phyloP scores from a whole-genome alignment of 2,113 vertebrate genomes.

The Bubo bubo region DNA sequence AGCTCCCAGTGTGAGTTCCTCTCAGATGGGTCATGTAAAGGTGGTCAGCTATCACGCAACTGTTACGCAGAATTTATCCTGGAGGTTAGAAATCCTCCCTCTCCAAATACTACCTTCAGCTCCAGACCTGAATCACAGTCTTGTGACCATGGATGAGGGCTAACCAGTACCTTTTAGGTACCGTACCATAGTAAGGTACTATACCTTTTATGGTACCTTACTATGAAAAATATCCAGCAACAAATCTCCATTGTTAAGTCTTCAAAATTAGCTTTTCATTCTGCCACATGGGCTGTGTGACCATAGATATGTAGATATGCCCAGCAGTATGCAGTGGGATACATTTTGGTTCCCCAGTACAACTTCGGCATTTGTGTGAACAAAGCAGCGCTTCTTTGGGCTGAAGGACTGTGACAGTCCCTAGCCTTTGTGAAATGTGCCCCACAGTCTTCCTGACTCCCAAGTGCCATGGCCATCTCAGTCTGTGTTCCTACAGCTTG shows the following conservation, averaged over 20 bases:
- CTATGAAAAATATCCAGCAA: not conserved
- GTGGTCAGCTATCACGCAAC: not conserved
- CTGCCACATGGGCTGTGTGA: not conserved
- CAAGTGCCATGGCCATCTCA: not conserved
- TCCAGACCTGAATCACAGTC: not conserved
- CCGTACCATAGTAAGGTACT: too few relatives aligned
- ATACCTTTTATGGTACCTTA: not conserved
- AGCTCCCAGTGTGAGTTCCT: not conserved
- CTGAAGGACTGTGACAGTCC: not conserved
- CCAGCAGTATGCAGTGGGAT: not conserved
- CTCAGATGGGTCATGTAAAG: not conserved
- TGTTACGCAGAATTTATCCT: not conserved
- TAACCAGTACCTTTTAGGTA: not conserved
- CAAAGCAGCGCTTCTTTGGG: not conserved
- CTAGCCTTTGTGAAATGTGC: not conserved
- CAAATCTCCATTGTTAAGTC: not conserved
- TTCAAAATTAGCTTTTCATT: not conserved
- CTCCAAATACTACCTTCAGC: not conserved
- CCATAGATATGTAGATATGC: fast-evolving
- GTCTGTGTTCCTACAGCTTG: not conserved
- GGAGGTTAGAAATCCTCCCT: not conserved
- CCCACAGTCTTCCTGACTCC: not conserved
- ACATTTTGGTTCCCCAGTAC: not conserved
- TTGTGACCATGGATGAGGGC: not conserved
- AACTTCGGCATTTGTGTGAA: not conserved